These are phyloP conservation scores for Drosophila hamatofila DNA, from an alignment of 2,888 invertebrate genomes.

Conservation along the genomic window DNA sequence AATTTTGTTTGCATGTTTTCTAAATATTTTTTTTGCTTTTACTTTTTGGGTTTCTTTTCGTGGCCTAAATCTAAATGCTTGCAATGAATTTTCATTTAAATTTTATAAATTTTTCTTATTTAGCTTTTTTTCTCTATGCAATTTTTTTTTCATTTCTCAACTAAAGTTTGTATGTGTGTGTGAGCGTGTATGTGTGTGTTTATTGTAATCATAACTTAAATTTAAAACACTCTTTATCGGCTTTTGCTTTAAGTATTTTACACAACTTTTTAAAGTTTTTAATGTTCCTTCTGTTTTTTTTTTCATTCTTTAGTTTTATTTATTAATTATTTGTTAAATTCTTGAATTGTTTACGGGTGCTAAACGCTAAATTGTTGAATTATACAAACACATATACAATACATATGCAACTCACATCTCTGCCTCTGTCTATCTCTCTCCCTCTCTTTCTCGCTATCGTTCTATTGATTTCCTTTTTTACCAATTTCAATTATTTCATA, in stretches of 20 bases:
- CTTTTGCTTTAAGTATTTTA: slow-evolving; percentile 60
- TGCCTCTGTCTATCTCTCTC: slow-evolving; percentile 19
- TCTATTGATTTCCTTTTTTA: slow-evolving; percentile 37
- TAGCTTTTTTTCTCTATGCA: slow-evolving; percentile 22
- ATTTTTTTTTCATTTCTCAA: slow-evolving; percentile 17
- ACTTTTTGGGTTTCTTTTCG: slow-evolving; percentile 7
- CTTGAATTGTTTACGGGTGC: slow-evolving; percentile 68
- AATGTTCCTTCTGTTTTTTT: neutral
- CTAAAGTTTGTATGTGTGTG: slow-evolving; percentile 39
- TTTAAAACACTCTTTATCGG: slow-evolving; percentile 40
- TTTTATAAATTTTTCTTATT: slow-evolving; percentile 34
- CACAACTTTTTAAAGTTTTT: slow-evolving; percentile 58
- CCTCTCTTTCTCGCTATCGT: neutral
- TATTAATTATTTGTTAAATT: slow-evolving; percentile 64
- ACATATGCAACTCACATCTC: slow-evolving; percentile 9
- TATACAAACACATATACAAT: slow-evolving; percentile 47
- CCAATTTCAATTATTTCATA: slow-evolving; percentile 33
- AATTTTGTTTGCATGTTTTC: slow-evolving; percentile 48
- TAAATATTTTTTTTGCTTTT: slow-evolving; percentile 45
- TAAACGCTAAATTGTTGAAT: slow-evolving; percentile 65
- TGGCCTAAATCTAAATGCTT: slow-evolving; percentile 63
- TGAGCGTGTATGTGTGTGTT: slow-evolving; percentile 11
- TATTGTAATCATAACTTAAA: slow-evolving; percentile 47
- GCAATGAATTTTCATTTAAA: slow-evolving; percentile 37
- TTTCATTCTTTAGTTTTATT: neutral